phyloP scores from a whole-genome alignment of 1,140 invertebrate genomes.

The Apis laboriosa region DNA sequence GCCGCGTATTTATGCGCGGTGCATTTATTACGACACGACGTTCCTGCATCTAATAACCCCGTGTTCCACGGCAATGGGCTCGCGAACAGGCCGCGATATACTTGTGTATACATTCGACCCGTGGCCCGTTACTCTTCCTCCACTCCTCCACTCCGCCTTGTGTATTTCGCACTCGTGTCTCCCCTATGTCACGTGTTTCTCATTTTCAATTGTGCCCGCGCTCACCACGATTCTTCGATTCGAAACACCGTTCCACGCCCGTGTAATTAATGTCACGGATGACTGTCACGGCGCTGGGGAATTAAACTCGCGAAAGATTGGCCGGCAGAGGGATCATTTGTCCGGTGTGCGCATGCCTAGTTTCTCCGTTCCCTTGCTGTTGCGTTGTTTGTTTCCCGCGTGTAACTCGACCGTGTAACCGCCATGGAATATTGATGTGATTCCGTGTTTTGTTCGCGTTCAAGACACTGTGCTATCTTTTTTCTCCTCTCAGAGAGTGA shows the following conservation, averaged over 20 bases:
- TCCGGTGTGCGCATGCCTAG: neutral
- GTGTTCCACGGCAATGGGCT: constrained; percentile 4
- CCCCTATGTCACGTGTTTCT: constrained; percentile 12
- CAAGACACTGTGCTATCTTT: too few relatives aligned
- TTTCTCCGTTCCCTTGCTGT: too few relatives aligned
- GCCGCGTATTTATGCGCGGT: constrained; percentile 48
- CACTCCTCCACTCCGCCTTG: neutral
- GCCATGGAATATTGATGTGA: too few relatives aligned
- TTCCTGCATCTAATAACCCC: constrained; percentile 48
- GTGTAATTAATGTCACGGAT: constrained; percentile 26
- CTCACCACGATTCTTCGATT: neutral
- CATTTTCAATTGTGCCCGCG: constrained; percentile 26
- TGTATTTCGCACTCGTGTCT: constrained; percentile 11
- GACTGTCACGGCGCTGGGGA: constrained; percentile 15
- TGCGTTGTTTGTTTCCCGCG: too few relatives aligned
- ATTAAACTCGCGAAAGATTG: constrained; percentile 32
- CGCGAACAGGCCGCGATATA: constrained; percentile 30
- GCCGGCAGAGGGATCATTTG: constrained; percentile 34
- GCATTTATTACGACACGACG: constrained; percentile 54
- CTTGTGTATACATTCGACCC: neutral
- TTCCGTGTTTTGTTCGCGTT: too few relatives aligned
- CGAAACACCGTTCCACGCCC: neutral
- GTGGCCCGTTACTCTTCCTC: constrained; percentile 28
- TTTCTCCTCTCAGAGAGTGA: too few relatives aligned
- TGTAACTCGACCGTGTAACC: too few relatives aligned